Conservation (phyloP, 2,888 invertebrate species). For the Amphipoea oculea region DNA sequence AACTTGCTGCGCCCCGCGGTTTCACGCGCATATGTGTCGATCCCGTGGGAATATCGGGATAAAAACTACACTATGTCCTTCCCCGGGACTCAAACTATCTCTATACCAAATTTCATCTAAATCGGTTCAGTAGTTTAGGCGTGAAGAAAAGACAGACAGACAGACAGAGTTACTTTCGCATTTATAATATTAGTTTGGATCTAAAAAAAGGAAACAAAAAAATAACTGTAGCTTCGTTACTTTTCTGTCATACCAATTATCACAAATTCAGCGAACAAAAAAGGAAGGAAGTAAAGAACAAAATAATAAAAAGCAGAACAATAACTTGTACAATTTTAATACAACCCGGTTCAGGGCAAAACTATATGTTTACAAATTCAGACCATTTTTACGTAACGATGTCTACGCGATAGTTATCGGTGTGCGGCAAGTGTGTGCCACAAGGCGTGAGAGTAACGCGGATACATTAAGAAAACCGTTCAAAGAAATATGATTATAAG, state of each 20-base stretch:
- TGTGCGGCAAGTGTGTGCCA: background rate
- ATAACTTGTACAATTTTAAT: slow-evolving; percentile 16
- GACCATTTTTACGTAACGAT: slow-evolving; percentile 35
- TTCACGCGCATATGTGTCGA: too few species aligned
- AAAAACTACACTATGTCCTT: too few species aligned
- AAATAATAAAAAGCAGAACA: slow-evolving; percentile 10
- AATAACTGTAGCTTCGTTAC: background rate
- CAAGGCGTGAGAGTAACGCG: slow-evolving; percentile 8
- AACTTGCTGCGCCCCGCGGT: too few species aligned
- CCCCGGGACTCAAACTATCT: too few species aligned
- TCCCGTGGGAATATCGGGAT: too few species aligned
- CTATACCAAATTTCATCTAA: too few species aligned
- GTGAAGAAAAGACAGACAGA: too few species aligned
- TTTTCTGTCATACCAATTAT: background rate
- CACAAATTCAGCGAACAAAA: background rate
- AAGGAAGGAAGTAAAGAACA: background rate
- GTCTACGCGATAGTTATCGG: slow-evolving; percentile 55
- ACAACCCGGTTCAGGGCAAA: slow-evolving; percentile 1
- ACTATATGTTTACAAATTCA: slow-evolving; percentile 43
- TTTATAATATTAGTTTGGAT: too few species aligned
- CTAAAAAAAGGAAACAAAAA: background rate
- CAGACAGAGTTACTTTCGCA: too few species aligned
- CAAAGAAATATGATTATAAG: background rate
- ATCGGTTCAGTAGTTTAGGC: too few species aligned
- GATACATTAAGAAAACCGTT: background rate